Base-by-base conservation (phyloP, 2,113 vertebrate species). In the Prietella phreatophila region DNA sequence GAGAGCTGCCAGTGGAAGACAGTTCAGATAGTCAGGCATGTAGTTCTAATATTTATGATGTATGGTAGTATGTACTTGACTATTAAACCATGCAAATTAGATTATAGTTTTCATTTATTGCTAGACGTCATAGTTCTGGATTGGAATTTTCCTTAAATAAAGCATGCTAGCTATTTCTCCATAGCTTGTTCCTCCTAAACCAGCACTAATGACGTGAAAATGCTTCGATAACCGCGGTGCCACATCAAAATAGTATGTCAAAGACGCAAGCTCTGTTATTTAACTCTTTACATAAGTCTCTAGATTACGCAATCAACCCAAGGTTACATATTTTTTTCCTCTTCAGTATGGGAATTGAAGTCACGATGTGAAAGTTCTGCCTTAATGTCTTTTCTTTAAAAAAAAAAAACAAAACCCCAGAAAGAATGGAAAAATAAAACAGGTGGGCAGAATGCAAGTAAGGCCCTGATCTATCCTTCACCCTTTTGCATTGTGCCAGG, bases 221-320 rank as follows among this genome's bases (percentile, higher is more conserved):
- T 65, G 79, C 71, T 86, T 85, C 69, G 65, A 82, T 56, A 80
- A 61, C 86, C 63, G 50, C 39, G 55, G 58, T 83, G 60, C 55
- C 36, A 75, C 33, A 30, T 69, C 60, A 86, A 71, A 85, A n/a
- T 73, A 65, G 58, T 79, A 83, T 71, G 75, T 87, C 71, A 81
- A 83, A 88, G 67, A 78, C 1, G 2, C 39, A 36, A 85, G 36
- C 73, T 47, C 53, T 3, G 80, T 90, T 86, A 73, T 84, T 56
- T 82, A 82, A 88, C 55, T 14, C 33, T 63, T 88, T 83, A 58
- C 85, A 50, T 50, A 53, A 86, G 3, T 36, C 50, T 69, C 33
- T 69, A n/a, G 1, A 53, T 85, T 55, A 80, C 61, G 55, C 69
- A 39, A 33, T 50, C 22, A 7, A 11, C 47, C 33, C 47, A 20